phyloP scores from a whole-genome alignment of 35 echinoderm and acorn worm genomes.

The Patiria miniata region DNA sequence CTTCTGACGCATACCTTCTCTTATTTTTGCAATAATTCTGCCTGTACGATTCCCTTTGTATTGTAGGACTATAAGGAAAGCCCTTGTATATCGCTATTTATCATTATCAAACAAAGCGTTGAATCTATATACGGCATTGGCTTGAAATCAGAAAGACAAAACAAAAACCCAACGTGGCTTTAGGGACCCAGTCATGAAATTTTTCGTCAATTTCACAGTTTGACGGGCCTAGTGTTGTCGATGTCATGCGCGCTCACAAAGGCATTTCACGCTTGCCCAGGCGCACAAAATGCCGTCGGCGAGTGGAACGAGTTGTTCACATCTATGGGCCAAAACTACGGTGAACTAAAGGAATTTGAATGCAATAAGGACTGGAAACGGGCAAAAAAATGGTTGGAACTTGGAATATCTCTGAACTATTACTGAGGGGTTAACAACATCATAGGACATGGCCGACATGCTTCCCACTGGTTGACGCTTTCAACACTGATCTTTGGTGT shows the following conservation, averaged over 20 bases:
- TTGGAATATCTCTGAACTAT: no score
- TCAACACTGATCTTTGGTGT: no score
- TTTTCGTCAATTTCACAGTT: conserved; percentile 13
- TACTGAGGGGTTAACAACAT: no score
- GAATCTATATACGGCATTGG: neutral
- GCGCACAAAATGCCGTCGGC: neutral
- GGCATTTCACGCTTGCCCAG: conserved; percentile 2
- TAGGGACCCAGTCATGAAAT: neutral
- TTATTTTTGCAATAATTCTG: neutral
- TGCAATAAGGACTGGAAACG: no score
- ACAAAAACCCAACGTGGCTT: no score
- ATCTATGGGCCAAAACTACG: no score
- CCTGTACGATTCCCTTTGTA: neutral
- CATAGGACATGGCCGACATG: no score
- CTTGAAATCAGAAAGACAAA: conserved; percentile 10
- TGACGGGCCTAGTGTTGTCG: neutral
- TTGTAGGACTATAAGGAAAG: neutral
- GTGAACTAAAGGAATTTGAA: no score
- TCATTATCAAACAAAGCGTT: neutral
- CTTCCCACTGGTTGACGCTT: no score
- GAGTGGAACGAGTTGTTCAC: no score
- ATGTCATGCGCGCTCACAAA: neutral
- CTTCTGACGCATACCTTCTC: neutral
- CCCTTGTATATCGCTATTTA: neutral
- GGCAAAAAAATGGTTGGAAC: no score